Conservation (phyloP, 2,888 invertebrate species). For the Hartigia nigra region DNA sequence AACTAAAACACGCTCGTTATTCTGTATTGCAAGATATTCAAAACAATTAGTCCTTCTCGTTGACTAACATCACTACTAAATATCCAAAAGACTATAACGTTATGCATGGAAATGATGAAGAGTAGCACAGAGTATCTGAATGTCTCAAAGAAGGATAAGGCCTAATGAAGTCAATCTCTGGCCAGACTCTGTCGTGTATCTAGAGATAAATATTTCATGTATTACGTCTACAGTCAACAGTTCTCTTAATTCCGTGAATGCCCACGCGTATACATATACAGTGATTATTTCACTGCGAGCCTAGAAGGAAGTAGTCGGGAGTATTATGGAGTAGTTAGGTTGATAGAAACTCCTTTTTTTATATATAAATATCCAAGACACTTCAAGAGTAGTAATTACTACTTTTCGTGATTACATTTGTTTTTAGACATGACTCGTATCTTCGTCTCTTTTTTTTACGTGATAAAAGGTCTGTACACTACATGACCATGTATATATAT, state of each 20-base stretch:
- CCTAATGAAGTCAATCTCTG: not conserved
- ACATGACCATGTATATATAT: not conserved
- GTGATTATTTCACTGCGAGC: not conserved
- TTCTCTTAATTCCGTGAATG: not conserved
- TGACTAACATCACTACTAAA: not conserved
- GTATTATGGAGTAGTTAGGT: not conserved
- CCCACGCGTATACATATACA: not conserved
- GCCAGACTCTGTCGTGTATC: not conserved
- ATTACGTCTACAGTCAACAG: not conserved
- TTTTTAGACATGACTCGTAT: not conserved
- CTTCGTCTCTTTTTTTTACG: not conserved
- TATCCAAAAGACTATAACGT: not conserved
- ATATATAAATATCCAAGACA: not conserved
- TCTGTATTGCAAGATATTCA: not conserved
- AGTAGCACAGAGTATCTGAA: not conserved
- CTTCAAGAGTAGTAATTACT: not conserved
- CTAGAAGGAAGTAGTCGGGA: not conserved
- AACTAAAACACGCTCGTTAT: not conserved
- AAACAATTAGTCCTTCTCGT: not conserved
- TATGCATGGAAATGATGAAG: not conserved
- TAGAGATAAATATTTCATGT: not conserved
- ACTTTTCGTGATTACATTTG: not conserved
- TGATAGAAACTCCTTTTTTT: not conserved
- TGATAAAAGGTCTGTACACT: not conserved
- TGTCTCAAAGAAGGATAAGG: not conserved